A percentile compares a stretch with the other conserved stretches of the same genome.
phyloP scores from a whole-genome alignment of 2,888 invertebrate genomes.

The Drosophila affinis region DNA sequence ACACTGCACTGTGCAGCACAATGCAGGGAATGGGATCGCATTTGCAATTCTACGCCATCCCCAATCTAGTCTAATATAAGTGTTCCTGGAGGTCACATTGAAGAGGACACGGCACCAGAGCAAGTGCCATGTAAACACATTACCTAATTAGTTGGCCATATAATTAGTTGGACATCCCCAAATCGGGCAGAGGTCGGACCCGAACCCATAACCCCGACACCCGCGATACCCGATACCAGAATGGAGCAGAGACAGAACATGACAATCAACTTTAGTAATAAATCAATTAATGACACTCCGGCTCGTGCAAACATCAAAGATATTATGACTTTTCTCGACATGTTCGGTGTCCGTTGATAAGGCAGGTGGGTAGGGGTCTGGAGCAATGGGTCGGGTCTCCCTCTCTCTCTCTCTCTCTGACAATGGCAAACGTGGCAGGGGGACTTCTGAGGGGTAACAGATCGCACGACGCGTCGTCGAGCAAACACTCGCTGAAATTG shows the following conservation, averaged over 20 bases:
- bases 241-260: not conserved
- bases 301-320: constrained; percentile 74
- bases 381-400: not conserved
- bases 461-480: constrained; percentile 35
- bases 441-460: constrained; percentile 10
- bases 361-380: not conserved
- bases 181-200: constrained; percentile 11
- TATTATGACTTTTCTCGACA: constrained; percentile 62
- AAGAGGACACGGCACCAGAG: not conserved
- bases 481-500: constrained; percentile 59
- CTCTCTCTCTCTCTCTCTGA: constrained; percentile 1
- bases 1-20: not conserved
- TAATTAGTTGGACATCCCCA: constrained; percentile 40
- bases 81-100: constrained; percentile 6
- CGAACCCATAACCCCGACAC: constrained; percentile 8
- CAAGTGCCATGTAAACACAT: constrained; percentile 50
- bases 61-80: constrained; percentile 27
- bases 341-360: constrained; percentile 57
- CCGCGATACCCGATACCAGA: not conserved
- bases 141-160: constrained; percentile 59
- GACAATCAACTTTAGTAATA: constrained; percentile 62
- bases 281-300: constrained; percentile 74
- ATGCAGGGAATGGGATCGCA: constrained; percentile 37
- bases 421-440: constrained; percentile 17
- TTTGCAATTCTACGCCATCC: constrained; percentile 13